Base-by-base conservation (phyloP, 2,888 invertebrate species). In the Eupithecia exiguata region DNA sequence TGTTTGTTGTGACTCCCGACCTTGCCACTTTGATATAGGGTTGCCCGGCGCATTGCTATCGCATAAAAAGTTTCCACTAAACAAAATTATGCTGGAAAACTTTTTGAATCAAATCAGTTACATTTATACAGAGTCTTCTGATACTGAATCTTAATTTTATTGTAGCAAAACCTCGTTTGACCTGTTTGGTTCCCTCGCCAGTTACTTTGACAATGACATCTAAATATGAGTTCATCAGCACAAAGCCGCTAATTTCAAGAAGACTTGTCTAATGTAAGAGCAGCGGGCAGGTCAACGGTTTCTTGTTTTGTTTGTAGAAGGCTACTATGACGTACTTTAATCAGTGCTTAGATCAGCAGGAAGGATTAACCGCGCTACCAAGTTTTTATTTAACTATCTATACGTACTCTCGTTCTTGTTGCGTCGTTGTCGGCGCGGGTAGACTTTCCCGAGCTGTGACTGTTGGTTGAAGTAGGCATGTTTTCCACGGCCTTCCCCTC, bases 1-100 rank as follows among this genome's bases (percentile, higher is more conserved):
- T 67, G 71, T 71, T 76, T 76, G 73, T 73, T 76, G 73, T 71
- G 76, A 68, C 75, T 68, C 58, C 63, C 65, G 75, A 76, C 76
- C 76, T 75, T 75, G 76, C 10, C 18, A 38, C 70, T 72, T 68
- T 66, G 68, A 72, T 66, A 21, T 18, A 69, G 36, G 46, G 35
- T 36, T 40, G 46, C 69, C 70, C 69, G 40, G 63, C 63, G 30
- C n/a, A 58, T 75, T 75, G 69, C 68, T 70, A 35, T 62, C 62
- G 68, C 38, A 68, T 65, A 63, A 71, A 71, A 67, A 63, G 21
- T 53, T 72, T 66, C 35, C 25, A 61, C 1, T 36, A 21, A 63
- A 63, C 62, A 30, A 61, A 3, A 38, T 65, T 21, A 38, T 18
- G 21, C 21, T n/a, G 66, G 40, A 74, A 67, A 75, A 67, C 38